These are phyloP conservation scores for Micronycteris hirsuta DNA, from an alignment of 2,113 vertebrate genomes.

Conservation along the genomic window DNA sequence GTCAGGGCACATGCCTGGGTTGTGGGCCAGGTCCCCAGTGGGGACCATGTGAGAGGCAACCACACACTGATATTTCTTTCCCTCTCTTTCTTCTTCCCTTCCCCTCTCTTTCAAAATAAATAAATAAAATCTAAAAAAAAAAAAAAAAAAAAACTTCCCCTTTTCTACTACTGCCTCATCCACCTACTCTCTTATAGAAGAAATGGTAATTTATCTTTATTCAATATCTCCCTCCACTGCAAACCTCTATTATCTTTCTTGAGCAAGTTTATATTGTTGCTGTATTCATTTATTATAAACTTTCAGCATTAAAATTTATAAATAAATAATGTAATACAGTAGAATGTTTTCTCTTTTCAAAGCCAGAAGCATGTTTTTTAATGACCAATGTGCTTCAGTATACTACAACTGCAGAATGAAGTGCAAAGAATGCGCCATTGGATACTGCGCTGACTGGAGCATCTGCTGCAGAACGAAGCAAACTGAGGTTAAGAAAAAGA, in stretches of 20 bases:
- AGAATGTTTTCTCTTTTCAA: slow-evolving; percentile 2
- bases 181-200: too few species aligned
- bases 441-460: neutral
- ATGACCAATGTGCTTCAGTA: rapidly evolving
- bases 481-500: rapidly evolving
- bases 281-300: neutral
- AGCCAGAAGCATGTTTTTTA: neutral
- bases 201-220: neutral
- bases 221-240: neutral
- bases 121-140: too few species aligned
- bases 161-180: too few species aligned
- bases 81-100: too few species aligned
- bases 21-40: too few species aligned
- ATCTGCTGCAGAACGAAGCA: slow-evolving; percentile 26
- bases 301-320: neutral
- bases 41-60: too few species aligned
- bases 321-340: neutral
- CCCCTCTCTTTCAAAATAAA: too few species aligned
- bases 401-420: neutral
- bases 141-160: too few species aligned
- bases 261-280: neutral
- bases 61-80: too few species aligned
- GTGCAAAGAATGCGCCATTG: neutral
- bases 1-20: too few species aligned
- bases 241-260: neutral